Evolutionary conservation across 1,140 invertebrate species (phyloP).

Genomic region (Drosophila suzukii): DNA sequence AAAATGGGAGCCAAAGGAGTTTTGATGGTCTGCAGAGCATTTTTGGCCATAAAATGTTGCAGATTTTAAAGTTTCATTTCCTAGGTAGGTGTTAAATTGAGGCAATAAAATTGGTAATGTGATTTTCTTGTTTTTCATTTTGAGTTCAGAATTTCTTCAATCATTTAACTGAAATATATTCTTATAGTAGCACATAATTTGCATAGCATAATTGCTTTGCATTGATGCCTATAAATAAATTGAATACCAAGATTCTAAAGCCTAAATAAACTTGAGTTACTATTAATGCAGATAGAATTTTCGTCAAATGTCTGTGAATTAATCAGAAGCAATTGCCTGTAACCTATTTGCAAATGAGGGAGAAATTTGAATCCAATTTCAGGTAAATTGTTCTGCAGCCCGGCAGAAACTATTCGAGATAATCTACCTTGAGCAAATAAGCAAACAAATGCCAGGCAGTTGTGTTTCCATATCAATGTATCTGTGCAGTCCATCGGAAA

Average conservation of each 20-base stretch:
- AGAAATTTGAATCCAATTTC: slow-evolving; percentile 21
- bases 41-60: slow-evolving; percentile 3
- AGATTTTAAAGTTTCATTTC: not conserved
- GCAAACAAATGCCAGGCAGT: slow-evolving; percentile 39
- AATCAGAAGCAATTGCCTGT: slow-evolving; percentile 6
- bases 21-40: slow-evolving; percentile 1
- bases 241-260: not conserved
- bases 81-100: slow-evolving; percentile 1
- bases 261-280: not conserved
- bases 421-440: slow-evolving; percentile 33
- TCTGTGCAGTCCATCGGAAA: not conserved
- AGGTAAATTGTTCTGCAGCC: slow-evolving; percentile 12
- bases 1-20: not conserved
- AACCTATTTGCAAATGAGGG: slow-evolving; percentile 4
- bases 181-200: not conserved
- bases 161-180: not conserved
- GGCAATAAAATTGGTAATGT: slow-evolving; percentile 3
- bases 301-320: not conserved
- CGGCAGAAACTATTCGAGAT: slow-evolving; percentile 20
- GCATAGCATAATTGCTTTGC: not conserved
- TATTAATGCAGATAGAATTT: not conserved
- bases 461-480: slow-evolving; percentile 22
- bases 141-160: not conserved
- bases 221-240: not conserved
- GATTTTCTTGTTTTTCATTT: not conserved